These are phyloP conservation scores for Phenganax marumi DNA, from an alignment of 92 coral and sea anemone species.

Conservation along the genomic window DNA sequence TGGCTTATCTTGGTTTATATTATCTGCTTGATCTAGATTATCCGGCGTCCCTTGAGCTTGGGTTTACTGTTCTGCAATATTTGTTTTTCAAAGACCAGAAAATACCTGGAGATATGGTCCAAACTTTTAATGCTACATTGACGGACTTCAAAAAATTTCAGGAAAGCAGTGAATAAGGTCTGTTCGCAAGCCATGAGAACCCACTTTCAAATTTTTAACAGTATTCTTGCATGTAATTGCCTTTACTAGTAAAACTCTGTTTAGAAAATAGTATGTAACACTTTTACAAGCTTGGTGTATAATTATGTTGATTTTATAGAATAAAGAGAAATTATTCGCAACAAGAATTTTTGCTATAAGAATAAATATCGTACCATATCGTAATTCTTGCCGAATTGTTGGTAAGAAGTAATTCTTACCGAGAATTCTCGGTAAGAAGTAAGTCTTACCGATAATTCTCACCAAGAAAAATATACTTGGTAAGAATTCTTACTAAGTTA, in stretches of 20 bases:
- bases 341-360: not conserved
- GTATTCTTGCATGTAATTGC: not conserved
- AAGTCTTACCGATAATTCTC: not conserved
- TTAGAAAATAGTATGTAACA: too few species aligned
- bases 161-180: not conserved
- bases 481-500: conserved; percentile 1
- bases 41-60: conserved; percentile 9
- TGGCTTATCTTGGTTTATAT: conserved; percentile 18
- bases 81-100: not conserved
- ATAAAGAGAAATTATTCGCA: too few species aligned
- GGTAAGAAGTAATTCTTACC: not conserved
- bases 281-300: too few species aligned
- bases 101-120: not conserved
- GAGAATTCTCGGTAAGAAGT: not conserved
- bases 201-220: too few species aligned
- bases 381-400: too few species aligned
- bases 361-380: too few species aligned
- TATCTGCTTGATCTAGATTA: conserved; percentile 20
- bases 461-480: not conserved
- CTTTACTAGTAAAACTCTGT: not conserved
- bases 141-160: not conserved
- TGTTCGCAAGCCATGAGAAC: not conserved
- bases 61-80: not conserved
- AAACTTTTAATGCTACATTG: not conserved
- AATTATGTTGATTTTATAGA: not conserved